Conservation (phyloP, 1,140 invertebrate species). For the Scaptodrosophila lebanonensis region DNA sequence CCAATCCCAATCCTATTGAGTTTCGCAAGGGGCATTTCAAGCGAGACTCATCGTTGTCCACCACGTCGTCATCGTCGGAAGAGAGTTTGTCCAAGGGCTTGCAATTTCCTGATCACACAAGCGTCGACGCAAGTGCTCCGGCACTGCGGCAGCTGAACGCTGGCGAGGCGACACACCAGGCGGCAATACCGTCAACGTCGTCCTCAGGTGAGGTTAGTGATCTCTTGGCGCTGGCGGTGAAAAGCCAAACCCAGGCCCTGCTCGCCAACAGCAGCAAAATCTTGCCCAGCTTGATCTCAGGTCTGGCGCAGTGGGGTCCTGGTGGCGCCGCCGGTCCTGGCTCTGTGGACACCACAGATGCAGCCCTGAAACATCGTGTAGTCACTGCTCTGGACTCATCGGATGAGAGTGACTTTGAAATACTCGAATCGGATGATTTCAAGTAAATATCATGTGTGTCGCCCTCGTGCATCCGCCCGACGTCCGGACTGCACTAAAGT, state of each 20-base stretch:
- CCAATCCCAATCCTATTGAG: constrained; percentile 42
- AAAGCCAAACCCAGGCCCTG: constrained; percentile 47
- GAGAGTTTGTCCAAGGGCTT: constrained; percentile 72
- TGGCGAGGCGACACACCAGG: background rate
- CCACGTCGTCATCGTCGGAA: constrained; percentile 71
- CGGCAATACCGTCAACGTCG: constrained; percentile 6
- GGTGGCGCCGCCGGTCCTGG: background rate
- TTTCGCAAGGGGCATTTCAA: constrained; percentile 72
- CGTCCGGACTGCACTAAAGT: constrained; percentile 10
- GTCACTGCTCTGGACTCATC: constrained; percentile 61
- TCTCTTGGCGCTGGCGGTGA: constrained; percentile 45
- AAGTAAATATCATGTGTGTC: constrained; percentile 47
- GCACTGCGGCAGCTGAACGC: constrained; percentile 35
- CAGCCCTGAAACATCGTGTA: constrained; percentile 33
- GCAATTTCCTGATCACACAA: constrained; percentile 66
- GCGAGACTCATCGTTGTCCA: constrained; percentile 67
- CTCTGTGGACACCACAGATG: background rate
- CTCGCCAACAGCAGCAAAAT: constrained; percentile 38
- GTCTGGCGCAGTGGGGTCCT: constrained; percentile 56
- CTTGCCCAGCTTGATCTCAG: constrained; percentile 54
- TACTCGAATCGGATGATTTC: constrained; percentile 69
- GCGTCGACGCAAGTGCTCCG: constrained; percentile 32
- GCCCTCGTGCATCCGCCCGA: background rate
- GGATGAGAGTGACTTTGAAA: constrained; percentile 76
- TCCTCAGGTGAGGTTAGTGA: constrained; percentile 13